Evolutionary conservation across 2,113 vertebrate genomes (phyloP).

Genomic region (Orycteropus afer): DNA sequence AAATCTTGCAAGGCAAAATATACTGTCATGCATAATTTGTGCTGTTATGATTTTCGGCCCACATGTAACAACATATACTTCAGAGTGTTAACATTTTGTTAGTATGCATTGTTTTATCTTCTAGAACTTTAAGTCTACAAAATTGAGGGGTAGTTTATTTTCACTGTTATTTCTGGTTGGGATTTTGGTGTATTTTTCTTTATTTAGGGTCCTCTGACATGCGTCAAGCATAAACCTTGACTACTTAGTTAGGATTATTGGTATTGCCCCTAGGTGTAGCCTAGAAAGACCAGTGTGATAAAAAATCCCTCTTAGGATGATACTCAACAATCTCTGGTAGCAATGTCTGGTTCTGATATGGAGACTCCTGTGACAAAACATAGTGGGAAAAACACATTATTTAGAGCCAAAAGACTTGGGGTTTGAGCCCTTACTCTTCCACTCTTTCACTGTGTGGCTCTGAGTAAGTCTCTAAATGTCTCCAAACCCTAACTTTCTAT

Average conservation of each 20-base stretch:
- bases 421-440: neutral
- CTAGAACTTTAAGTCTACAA: neutral
- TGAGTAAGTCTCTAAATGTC: neutral
- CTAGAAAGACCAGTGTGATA: neutral
- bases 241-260: neutral
- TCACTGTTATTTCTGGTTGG: neutral
- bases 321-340: neutral
- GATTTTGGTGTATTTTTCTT: neutral
- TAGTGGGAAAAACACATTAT: neutral
- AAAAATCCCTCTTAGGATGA: neutral
- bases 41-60: neutral
- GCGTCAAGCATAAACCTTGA: neutral
- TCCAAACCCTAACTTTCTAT: neutral
- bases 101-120: slow-evolving; percentile 22
- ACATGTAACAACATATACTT: neutral
- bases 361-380: neutral
- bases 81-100: neutral
- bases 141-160: neutral
- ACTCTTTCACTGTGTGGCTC: neutral
- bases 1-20: neutral
- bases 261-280: too few relatives aligned
- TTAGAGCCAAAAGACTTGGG: neutral
- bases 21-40: neutral
- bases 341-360: neutral
- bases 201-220: neutral